Percentiles rank a stretch among this genome's conserved stretches.
Evolutionary conservation across 2,888 invertebrate species (phyloP).

Genomic region (Xestia ashworthii): DNA sequence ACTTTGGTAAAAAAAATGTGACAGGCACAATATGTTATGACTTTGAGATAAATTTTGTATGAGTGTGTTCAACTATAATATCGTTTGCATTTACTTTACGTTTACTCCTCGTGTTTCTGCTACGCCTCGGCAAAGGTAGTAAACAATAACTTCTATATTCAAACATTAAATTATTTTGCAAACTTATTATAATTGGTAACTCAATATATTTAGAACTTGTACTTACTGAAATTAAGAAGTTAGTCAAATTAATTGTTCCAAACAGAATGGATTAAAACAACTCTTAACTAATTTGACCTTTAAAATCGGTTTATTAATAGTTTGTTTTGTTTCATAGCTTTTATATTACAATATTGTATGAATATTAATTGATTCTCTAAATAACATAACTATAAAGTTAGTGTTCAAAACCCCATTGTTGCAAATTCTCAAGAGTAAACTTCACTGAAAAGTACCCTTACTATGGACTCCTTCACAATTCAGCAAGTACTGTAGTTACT

Average conservation of each 20-base stretch:
- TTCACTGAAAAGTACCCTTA: not conserved
- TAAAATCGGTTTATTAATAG: conserved; percentile 23
- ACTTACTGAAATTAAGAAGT: conserved; percentile 11
- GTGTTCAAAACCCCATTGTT: not conserved
- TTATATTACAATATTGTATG: not conserved
- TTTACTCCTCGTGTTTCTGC: not conserved
- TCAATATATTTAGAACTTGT: conserved; percentile 29
- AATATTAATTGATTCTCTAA: too few relatives aligned
- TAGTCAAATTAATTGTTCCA: conserved; percentile 14
- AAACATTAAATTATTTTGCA: conserved; percentile 11
- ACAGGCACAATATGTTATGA: not conserved
- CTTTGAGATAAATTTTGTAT: not conserved
- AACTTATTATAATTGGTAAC: conserved; percentile 28
- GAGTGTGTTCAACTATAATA: not conserved
- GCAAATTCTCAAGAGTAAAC: not conserved
- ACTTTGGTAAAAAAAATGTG: not conserved
- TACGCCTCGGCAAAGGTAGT: not conserved
- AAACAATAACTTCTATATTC: conserved; percentile 1
- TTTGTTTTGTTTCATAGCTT: not conserved
- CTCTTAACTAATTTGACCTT: conserved; percentile 22
- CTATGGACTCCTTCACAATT: not conserved
- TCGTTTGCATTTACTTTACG: not conserved
- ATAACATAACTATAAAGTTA: not conserved
- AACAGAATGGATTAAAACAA: conserved; percentile 37
- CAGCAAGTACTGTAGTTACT: not conserved